Percentiles rank a stretch among this genome's conserved stretches.
Conservation (phyloP, 2,113 vertebrate genomes). For the Chaenocephalus aceratus region DNA sequence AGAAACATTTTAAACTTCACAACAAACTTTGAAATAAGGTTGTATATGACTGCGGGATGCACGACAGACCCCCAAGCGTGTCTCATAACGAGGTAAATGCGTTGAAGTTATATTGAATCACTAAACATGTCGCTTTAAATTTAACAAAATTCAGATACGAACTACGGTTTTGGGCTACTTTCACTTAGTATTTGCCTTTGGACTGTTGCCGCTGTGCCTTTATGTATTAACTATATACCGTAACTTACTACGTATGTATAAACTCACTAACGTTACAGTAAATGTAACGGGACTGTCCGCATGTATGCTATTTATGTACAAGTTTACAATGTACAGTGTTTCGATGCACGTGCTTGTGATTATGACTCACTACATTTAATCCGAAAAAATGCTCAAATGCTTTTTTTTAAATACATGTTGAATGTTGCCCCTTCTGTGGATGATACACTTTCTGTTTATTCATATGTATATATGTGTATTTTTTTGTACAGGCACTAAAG, state of each 20-base stretch:
- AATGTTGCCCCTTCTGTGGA: neutral
- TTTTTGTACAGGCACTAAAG: conserved; percentile 42
- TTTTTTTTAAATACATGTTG: neutral
- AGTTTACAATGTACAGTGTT: neutral
- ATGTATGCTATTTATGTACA: neutral
- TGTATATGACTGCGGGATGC: neutral
- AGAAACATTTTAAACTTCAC: neutral
- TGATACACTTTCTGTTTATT: neutral
- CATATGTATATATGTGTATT: neutral
- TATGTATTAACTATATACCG: neutral
- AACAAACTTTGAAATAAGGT: neutral
- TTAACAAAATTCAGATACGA: neutral
- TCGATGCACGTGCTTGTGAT: neutral
- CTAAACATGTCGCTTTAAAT: neutral
- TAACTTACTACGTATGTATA: neutral
- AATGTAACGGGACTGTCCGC: neutral
- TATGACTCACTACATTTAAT: neutral
- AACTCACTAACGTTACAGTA: too few relatives aligned
- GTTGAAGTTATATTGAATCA: fast-evolving
- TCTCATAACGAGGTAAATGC: conserved; percentile 52
- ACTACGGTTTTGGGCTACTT: neutral
- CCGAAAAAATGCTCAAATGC: too few relatives aligned
- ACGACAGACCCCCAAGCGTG: neutral
- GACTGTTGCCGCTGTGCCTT: neutral
- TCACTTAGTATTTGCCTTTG: neutral